phyloP scores from a whole-genome alignment of 2,113 vertebrate genomes.

The Chamaetylas fuelleborni region DNA sequence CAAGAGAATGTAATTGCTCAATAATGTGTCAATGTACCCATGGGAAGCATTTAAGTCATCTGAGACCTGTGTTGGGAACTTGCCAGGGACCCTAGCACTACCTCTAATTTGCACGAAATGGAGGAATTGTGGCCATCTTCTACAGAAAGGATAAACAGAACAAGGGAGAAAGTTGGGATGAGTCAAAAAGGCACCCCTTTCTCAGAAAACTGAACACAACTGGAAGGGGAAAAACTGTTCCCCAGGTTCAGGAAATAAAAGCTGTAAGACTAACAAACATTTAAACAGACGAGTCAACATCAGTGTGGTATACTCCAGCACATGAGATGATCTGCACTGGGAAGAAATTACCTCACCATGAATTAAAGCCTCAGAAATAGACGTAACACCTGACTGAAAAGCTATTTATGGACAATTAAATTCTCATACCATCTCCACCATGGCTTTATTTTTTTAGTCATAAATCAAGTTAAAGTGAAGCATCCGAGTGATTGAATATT shows the following conservation, averaged over 20 bases:
- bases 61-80: slow-evolving; percentile 36
- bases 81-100: slow-evolving; percentile 32
- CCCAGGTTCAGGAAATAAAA: not conserved
- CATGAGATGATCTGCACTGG: not conserved
- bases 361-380: not conserved
- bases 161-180: accelerated
- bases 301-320: not conserved
- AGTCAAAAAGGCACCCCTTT: not conserved
- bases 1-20: slow-evolving; percentile 67
- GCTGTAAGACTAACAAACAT: not conserved
- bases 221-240: not conserved
- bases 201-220: not conserved
- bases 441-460: not conserved
- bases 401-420: not conserved
- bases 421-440: not conserved
- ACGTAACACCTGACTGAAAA: not conserved
- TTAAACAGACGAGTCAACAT: not conserved
- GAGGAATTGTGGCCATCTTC: not conserved
- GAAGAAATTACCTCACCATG: not conserved
- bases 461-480: not conserved
- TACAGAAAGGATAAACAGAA: not conserved
- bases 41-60: slow-evolving; percentile 51
- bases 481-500: not conserved
- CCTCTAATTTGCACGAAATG: not conserved
- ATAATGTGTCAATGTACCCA: slow-evolving; percentile 41